Conservation (phyloP, 2,888 invertebrate species). For the Plemyria rubiginata region DNA sequence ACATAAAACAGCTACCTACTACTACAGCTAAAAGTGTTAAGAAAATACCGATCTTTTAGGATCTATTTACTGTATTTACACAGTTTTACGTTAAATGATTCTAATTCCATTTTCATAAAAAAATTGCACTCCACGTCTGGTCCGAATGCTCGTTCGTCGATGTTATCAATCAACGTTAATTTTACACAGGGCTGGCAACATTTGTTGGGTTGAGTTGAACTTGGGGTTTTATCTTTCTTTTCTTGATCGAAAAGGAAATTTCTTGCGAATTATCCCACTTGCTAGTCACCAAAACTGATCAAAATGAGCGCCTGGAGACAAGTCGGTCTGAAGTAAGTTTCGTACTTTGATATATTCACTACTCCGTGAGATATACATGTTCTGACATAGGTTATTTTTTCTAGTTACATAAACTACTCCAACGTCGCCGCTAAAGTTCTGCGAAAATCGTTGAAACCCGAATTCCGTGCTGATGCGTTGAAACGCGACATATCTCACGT, state of each 20-base stretch:
- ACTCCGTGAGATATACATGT: neutral
- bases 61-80: too few species aligned
- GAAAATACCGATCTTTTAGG: too few species aligned
- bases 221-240: too few species aligned
- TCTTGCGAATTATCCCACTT: conserved; percentile 38
- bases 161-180: too few species aligned
- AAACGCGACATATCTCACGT: conserved; percentile 91
- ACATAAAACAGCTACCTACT: too few species aligned
- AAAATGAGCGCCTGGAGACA: conserved; percentile 93
- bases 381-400: conserved; percentile 51
- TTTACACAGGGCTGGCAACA: neutral
- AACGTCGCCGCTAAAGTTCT: conserved; percentile 95
- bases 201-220: neutral
- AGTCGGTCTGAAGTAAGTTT: conserved; percentile 92
- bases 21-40: too few species aligned
- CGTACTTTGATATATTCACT: neutral
- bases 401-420: conserved; percentile 98
- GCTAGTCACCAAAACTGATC: conserved; percentile 29
- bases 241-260: neutral
- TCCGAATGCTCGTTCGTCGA: too few species aligned
- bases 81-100: too few species aligned
- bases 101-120: too few species aligned
- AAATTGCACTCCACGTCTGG: too few species aligned
- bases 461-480: conserved; percentile 88
- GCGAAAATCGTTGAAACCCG: conserved; percentile 91